These are phyloP conservation scores for Eilema caniola DNA, from an alignment of 2,888 invertebrate genomes.

Conservation along the genomic window DNA sequence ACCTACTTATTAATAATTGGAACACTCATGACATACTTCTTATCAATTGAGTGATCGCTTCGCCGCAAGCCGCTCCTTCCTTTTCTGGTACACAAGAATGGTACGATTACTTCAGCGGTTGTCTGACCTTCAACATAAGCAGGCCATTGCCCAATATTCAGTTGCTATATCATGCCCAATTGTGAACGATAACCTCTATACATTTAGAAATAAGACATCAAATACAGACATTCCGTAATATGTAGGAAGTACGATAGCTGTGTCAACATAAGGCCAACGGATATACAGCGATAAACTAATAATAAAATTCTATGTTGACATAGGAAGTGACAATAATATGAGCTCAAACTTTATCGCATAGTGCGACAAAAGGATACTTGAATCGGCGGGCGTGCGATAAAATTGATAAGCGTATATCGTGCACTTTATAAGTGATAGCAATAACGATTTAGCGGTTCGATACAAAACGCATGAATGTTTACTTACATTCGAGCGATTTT, in stretches of 20 bases:
- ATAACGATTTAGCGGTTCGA: constrained; percentile 48
- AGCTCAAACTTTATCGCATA: constrained; percentile 33
- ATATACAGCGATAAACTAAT: constrained; percentile 48
- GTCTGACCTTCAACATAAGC: background rate
- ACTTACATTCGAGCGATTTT: constrained; percentile 47
- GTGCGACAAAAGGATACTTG: constrained; percentile 49
- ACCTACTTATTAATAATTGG: background rate
- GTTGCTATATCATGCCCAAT: background rate
- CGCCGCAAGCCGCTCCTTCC: background rate
- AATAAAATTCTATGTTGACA: constrained; percentile 32
- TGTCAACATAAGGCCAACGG: constrained; percentile 46
- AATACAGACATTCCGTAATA: background rate
- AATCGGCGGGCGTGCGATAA: constrained; percentile 40
- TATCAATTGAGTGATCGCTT: background rate
- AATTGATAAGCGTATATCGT: constrained; percentile 42
- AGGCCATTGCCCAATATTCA: background rate
- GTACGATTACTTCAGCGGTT: background rate
- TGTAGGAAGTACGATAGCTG: constrained; percentile 32
- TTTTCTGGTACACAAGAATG: background rate
- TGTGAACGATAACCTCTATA: too few species aligned
- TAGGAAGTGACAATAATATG: constrained; percentile 44
- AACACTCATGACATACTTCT: background rate
- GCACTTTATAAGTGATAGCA: constrained; percentile 51
- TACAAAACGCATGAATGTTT: constrained; percentile 54
- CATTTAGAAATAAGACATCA: background rate